A percentile compares a stretch with the other conserved stretches of the same genome.
phyloP scores from a whole-genome alignment of 2,888 invertebrate genomes.

The Rotaria socialis region DNA sequence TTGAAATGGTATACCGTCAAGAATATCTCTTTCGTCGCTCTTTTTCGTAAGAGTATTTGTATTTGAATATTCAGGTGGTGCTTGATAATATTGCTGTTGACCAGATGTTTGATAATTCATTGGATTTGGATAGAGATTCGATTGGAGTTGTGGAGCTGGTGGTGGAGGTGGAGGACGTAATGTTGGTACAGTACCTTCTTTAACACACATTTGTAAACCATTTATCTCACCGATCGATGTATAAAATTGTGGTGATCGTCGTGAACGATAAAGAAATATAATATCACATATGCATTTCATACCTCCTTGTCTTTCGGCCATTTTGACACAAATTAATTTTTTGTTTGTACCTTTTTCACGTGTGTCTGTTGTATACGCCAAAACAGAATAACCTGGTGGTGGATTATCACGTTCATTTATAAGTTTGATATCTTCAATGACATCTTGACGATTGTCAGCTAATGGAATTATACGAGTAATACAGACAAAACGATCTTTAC shows the following conservation, averaged over 20 bases:
- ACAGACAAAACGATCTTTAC: constrained; percentile 29
- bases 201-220: constrained; percentile 17
- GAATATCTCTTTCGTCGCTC: neutral
- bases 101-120: neutral
- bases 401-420: constrained; percentile 22
- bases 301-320: neutral
- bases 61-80: neutral
- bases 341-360: neutral
- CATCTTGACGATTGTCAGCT: neutral
- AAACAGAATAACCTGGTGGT: neutral
- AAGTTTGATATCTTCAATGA: constrained; percentile 15
- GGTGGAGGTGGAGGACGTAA: neutral
- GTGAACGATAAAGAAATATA: constrained; percentile 34
- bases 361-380: neutral
- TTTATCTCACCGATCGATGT: neutral
- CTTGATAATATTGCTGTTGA: neutral
- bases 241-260: constrained; percentile 1
- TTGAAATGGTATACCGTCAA: constrained; percentile 26
- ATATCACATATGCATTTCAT: constrained; percentile 26
- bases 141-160: neutral
- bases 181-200: constrained; percentile 2
- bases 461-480: neutral
- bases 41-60: neutral
- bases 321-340: neutral
- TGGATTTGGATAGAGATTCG: constrained; percentile 5